Evolutionary conservation across 2,888 invertebrate species (phyloP), one percentile per base, ranked within the genome.

Genomic region (Tuta absoluta): DNA sequence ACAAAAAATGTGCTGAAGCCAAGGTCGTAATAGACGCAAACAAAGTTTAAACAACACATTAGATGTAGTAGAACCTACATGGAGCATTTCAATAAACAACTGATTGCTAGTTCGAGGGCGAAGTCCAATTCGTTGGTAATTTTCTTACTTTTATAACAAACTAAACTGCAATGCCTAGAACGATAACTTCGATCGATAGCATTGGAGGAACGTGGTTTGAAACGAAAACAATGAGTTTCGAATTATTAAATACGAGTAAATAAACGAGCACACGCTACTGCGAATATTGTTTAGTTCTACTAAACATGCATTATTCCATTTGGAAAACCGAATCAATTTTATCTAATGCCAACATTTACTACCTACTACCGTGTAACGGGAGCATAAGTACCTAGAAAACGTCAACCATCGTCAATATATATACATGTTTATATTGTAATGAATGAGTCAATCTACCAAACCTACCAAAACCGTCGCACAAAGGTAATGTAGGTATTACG

Each of bases 171-270:
- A 51, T 51, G 21, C 11, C 11, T 51, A 8, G 12, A 41, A 5
- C 51, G 23, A 23, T 14, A 21, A 23, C 14, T 53, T 53, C 24
- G 19, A 63, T 62, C 33, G 37, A 53, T 53, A 53, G 19, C 5
- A 53, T 17, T 21, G 21, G 24, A 63, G 21, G 41, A 63, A 63
- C 63, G 63, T 63, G 63, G 37, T 58, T 57, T 28, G 8, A 37
- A 63, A 23, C 58, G 63, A 58, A 72, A 75, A 67, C 70, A 70
- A 56, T 62, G 49, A 23, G 56, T 21, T 24, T 24, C 12, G 19
- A 33, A 57, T 23, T 49, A 53, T 14, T 17, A 33, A 33, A 24
- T 33, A n/a, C n/a, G n/a, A n/a, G n/a, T n/a, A 57, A 17, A 57
- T 10, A 33, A 0, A 28, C 57, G 33, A 10, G 17, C 28, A 33